Evolutionary conservation across 2,888 invertebrate genomes (phyloP).

Genomic region (Platycheirus rosarum): DNA sequence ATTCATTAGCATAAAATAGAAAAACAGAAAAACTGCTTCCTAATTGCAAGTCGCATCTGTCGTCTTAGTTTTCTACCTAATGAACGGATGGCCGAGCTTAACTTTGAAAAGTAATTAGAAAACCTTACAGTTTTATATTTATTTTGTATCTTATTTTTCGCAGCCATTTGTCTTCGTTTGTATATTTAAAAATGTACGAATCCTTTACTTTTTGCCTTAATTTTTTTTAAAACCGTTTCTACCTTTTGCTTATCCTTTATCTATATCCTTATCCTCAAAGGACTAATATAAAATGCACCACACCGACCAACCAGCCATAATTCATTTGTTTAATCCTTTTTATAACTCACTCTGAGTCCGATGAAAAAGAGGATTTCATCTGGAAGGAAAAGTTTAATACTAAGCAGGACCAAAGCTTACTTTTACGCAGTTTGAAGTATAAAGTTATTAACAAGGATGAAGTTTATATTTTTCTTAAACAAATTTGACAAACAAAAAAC

Average conservation of each 20-base stretch:
- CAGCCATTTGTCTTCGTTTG: slow-evolving; percentile 63
- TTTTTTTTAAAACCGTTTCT: neutral
- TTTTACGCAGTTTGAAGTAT: no score
- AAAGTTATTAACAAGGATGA: neutral
- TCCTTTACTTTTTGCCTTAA: slow-evolving; percentile 22
- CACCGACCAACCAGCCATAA: slow-evolving; percentile 48
- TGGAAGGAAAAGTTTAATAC: slow-evolving; percentile 13
- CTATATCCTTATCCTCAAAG: slow-evolving; percentile 37
- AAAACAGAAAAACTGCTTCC: slow-evolving; percentile 9
- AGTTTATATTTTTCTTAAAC: neutral
- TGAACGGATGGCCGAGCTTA: slow-evolving; percentile 21
- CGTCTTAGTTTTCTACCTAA: slow-evolving; percentile 11
- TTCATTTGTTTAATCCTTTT: slow-evolving; percentile 68
- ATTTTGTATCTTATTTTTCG: neutral
- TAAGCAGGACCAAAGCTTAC: neutral
- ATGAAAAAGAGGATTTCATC: neutral
- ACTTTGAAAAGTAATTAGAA: slow-evolving; percentile 38
- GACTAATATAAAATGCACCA: slow-evolving; percentile 60
- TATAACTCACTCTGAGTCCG: slow-evolving; percentile 2
- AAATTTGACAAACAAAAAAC: neutral
- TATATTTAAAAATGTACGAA: slow-evolving; percentile 58
- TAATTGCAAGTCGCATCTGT: slow-evolving; percentile 60
- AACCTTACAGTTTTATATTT: slow-evolving; percentile 1
- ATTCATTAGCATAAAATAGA: slow-evolving; percentile 34
- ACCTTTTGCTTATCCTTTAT: slow-evolving; percentile 34